A percentile compares a stretch with the other conserved stretches of the same genome.
These are phyloP conservation scores for Cryptophagus acutangulus DNA, from an alignment of 2,888 invertebrate species.

Conservation along the genomic window DNA sequence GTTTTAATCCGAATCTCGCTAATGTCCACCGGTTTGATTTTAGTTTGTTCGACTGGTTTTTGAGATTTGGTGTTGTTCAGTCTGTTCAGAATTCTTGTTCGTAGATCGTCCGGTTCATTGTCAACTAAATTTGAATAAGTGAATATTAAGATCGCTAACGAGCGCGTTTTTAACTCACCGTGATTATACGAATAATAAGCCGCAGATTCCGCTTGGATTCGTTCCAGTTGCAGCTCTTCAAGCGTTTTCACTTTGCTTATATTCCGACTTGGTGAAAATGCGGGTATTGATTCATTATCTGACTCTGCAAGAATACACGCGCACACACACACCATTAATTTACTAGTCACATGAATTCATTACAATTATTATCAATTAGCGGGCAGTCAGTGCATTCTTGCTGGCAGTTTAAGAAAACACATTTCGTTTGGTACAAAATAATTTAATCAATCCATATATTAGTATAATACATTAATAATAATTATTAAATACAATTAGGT, in stretches of 20 bases:
- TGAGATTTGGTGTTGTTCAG: conserved; percentile 8
- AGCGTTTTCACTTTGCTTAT: conserved; percentile 56
- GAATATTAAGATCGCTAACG: background rate
- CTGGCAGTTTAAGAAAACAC: conserved; percentile 37
- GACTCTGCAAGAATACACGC: conserved; percentile 71
- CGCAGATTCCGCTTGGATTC: conserved; percentile 66
- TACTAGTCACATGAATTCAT: too few relatives aligned
- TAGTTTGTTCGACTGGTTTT: conserved; percentile 19
- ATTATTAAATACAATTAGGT: conserved; percentile 19
- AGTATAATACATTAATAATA: conserved; percentile 22
- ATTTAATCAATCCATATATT: conserved; percentile 26
- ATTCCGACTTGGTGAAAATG: conserved; percentile 54
- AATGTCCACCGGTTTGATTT: conserved; percentile 25
- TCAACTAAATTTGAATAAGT: conserved; percentile 2
- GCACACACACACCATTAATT: conserved; percentile 13
- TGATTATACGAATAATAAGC: conserved; percentile 60
- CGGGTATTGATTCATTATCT: conserved; percentile 67
- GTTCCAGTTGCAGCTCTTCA: conserved; percentile 64
- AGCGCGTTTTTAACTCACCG: background rate
- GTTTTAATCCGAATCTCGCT: conserved; percentile 45
- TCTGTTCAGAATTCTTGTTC: too few relatives aligned
- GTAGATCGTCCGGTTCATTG: conserved; percentile 17
- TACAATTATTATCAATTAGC: too few relatives aligned
- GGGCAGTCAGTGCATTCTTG: conserved; percentile 43
- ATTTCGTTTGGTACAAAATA: conserved; percentile 27